Percentiles rank a stretch among this genome's conserved stretches.
phyloP scores from a whole-genome alignment of 2,113 vertebrate genomes.

The Sitta europaea region DNA sequence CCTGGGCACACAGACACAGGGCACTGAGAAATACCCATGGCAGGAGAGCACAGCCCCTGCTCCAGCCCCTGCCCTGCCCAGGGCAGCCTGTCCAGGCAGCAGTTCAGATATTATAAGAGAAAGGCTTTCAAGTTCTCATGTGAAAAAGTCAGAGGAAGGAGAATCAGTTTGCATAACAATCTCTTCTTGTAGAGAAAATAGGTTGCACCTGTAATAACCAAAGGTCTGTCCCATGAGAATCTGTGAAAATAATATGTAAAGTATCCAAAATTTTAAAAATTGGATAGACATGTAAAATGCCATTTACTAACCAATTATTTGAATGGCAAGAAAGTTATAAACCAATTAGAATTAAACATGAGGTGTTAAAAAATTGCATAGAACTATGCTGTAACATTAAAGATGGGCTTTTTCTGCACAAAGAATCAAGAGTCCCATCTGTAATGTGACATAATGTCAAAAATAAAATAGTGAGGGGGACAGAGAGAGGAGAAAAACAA shows the following conservation, averaged over 20 bases:
- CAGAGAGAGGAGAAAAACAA: neutral
- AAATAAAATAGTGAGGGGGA: rapidly evolving
- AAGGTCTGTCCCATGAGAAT: neutral
- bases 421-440: too few species aligned
- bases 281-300: neutral
- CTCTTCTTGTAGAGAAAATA: neutral
- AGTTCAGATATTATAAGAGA: too few species aligned
- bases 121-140: neutral
- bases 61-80: too few species aligned
- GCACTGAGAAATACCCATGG: too few species aligned
- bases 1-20: too few species aligned
- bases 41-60: too few species aligned
- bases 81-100: too few species aligned
- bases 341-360: neutral
- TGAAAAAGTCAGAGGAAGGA: neutral
- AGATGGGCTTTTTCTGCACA: too few species aligned
- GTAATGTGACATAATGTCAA: too few species aligned
- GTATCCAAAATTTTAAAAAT: too few species aligned
- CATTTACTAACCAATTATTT: neutral
- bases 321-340: neutral
- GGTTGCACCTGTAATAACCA: neutral
- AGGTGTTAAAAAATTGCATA: neutral
- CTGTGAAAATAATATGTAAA: too few species aligned
- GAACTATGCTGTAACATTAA: too few species aligned
- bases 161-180: neutral